Base-by-base conservation (phyloP, 2,113 vertebrate species). In the Coryphaenoides rupestris region DNA sequence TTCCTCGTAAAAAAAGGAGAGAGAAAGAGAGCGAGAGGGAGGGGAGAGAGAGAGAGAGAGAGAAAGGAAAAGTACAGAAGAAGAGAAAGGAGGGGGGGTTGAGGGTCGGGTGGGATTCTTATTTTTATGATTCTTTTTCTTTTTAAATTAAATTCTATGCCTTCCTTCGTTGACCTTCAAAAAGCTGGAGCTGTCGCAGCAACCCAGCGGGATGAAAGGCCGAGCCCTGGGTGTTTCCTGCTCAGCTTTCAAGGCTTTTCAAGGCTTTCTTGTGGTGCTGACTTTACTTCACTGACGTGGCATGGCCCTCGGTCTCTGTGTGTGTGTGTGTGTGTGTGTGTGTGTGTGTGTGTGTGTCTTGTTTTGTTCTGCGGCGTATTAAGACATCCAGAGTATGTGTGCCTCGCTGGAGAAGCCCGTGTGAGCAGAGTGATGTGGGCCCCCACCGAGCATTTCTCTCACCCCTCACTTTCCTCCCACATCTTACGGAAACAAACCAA, bases 191-290 rank as follows among this genome's bases (percentile, higher is more conserved):
- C 66, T 79, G 78, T 70, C 73, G 60, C 72, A 68, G 75, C 65
- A 73, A 86, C 63, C n/a, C 79, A 82, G 84, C 74, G 53, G 75
- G 81, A 87, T 87, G 70, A 87, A 87, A 87, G 73, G 77, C 49
- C 69, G 62, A n/a, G 33, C 33, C 33, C 19, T 60, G 57, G 73
- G 70, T 72, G 74, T 72, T 79, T 86, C 83, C 24, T 26, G 22
- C 24, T 76, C 54, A 72, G 68, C 62, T 68, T 52, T 64, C 56
- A 19, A 45, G 13, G 15, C 77, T 86, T 68, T 52, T 64, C 56
- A 19, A 45, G 13, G 15, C 77, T 86, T 84, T 84, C 59, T 84
- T 86, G 85, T 85, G 85, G 85, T 79, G 16, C 76, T 74, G 55
- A 72, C 69, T 72, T 62, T 77, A 70, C 69, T 57, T 45, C 69